Evolutionary conservation across 35 echinoderm and acorn worm species (phyloP), one percentile per base, ranked within the genome.

Genomic region (Ptychodera flava): DNA sequence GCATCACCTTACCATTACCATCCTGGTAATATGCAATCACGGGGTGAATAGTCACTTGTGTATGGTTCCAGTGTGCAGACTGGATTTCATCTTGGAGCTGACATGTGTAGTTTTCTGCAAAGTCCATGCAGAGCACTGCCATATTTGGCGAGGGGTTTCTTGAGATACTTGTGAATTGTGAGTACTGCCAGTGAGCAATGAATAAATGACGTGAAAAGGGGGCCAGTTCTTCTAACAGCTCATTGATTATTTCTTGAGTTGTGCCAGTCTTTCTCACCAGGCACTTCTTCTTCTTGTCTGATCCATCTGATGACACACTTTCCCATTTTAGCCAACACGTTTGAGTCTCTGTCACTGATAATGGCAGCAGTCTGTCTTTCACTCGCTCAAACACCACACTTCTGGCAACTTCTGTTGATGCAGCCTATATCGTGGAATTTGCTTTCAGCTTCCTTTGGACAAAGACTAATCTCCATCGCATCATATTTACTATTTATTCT

Each of bases 91-190:
- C 88, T 35, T 89, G 88, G 0, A 77, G 90, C 10, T 88, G 29
- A 76, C 87, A 89, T 29, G 79, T 22, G 36, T 89, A 83, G 29
- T 88, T 92, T 78, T 92, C 83, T 29, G 87, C 86, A 89, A 85
- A 92, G 78, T 92, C 91, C 1, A 92, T 82, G 78, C 88, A 81
- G 16, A 92, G 28, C n/a, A 92, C 91, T 85, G 80, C 35, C 31
- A 45, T 36, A 12, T 38, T 76, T 32, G 0, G 78, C 79, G 78
- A 79, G 88, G 1, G 53, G 37, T 45, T 92, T 88, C 34, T 92
- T 36, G 36, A 53, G 16, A 38, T 92, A 27, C 36, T 76, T 1
- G 75, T 86, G 35, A 92, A 92, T 32, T 87, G 52, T 33, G 64
- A 35, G 35, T 86, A 88, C 37, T 88, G 86, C 30, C 82, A 84